Conservation (phyloP, 2,797 vertebrate species). For the Myiotriccus ornatus region DNA sequence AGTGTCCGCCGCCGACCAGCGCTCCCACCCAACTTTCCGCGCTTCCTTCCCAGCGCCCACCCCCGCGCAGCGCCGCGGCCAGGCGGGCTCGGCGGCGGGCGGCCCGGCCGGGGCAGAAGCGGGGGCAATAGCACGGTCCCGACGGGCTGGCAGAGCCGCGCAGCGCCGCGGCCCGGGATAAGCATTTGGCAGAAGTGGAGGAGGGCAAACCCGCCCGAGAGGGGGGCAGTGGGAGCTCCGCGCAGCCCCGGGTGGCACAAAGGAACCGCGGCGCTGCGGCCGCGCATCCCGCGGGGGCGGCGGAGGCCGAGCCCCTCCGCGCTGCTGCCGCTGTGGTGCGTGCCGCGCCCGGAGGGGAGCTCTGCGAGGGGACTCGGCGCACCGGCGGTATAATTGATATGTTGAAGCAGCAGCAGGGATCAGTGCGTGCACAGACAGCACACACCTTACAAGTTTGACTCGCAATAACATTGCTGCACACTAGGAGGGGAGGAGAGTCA, state of each 20-base stretch:
- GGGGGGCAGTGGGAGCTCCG: neutral
- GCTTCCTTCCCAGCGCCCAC: neutral
- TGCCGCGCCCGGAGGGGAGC: conserved; percentile 35
- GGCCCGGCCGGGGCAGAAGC: neutral
- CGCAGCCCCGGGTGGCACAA: neutral
- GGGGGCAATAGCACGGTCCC: neutral
- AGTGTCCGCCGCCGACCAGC: neutral
- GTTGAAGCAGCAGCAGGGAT: neutral
- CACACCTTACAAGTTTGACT: conserved; percentile 66
- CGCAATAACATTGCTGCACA: conserved; percentile 51
- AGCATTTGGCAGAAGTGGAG: neutral
- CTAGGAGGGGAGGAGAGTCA: conserved; percentile 67
- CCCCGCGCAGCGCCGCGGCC: neutral
- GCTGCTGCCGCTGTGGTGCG: conserved; percentile 1
- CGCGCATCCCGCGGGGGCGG: neutral
- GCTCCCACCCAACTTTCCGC: neutral
- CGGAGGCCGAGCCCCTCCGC: neutral
- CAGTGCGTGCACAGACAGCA: neutral
- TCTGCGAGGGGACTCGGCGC: neutral
- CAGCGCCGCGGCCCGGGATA: neutral
- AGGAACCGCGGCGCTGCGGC: neutral
- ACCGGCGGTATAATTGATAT: neutral
- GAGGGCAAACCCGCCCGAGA: neutral
- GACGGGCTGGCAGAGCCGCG: neutral
- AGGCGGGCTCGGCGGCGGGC: neutral